Base-by-base conservation (phyloP, 2,797 vertebrate genomes). In the Limnodromus scolopaceus region DNA sequence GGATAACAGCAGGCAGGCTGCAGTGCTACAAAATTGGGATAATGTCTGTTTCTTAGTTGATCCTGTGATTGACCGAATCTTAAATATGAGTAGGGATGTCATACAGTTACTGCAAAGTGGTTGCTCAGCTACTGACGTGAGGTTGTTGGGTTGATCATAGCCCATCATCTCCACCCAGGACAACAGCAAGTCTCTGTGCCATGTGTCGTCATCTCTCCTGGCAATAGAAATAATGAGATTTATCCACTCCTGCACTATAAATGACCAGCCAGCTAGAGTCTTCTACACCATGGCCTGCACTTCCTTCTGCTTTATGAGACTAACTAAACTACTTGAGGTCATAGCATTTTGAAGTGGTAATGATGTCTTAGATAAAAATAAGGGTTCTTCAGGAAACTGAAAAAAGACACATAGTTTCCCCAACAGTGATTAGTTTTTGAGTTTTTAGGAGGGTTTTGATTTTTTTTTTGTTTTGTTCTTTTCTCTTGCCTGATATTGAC, bases 401-500 rank as follows among this genome's bases (percentile, higher is more conserved):
- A 87, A 86, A 87, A 85, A 92, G 28, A 30, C 22, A 53, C 15
- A n/a, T 38, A 48, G 74, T 94, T 95, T 95, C 71, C 77, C 66
- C 71, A 85, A 87, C 25, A 91, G 54, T 9, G 30, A 65, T 70
- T 60, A n/a, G 28, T 23, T 93, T 84, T 66, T 66, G 34, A 13
- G 12, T 10, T 53, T 48, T 55, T 30, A 16, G 23, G 61, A 41
- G 20, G 3, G 5, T 11, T 32, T 43, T 64, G 19, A 32, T 64
- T 64, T 49, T 68, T 51, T 24, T 12, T 16, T 48, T 9, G 9
- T 38, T 41, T 66, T n/a, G 55, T 71, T 84, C 83, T 82, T 63
- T n/a, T 9, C 27, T 85, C 61, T 91, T 84, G 28, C 46, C 60
- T 92, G 70, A 90, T 97, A 96, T 58, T 97, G 96, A 97, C 96